Percentiles rank a stretch among this genome's conserved stretches.
Conservation (phyloP, 2,113 vertebrate genomes). For the Podiceps cristatus region DNA sequence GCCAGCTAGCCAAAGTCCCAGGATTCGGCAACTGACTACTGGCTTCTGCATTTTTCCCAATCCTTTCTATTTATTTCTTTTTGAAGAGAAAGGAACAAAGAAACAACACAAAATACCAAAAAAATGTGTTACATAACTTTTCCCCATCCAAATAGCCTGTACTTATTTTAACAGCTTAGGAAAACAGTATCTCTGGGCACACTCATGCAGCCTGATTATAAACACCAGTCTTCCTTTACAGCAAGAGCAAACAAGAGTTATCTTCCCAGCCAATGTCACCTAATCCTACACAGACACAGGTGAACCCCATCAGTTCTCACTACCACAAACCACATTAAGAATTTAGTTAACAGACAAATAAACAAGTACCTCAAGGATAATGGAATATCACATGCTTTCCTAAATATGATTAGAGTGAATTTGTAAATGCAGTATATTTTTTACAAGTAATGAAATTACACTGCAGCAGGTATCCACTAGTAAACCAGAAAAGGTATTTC, state of each 20-base stretch:
- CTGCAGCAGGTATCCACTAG: background rate
- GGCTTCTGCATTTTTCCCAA: background rate
- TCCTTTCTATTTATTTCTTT: background rate
- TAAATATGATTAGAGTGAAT: conserved; percentile 7
- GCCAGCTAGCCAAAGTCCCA: background rate
- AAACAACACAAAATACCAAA: background rate
- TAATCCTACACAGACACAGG: background rate
- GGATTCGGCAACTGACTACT: background rate
- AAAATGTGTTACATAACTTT: background rate
- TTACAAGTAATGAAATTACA: conserved; percentile 4
- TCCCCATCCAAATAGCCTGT: background rate
- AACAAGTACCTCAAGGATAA: conserved; percentile 46
- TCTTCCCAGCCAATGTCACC: background rate
- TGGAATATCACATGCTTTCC: background rate
- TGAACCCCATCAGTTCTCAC: background rate
- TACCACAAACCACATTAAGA: background rate
- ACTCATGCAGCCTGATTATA: background rate
- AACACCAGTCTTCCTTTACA: background rate
- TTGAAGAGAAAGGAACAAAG: background rate
- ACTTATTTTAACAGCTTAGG: background rate
- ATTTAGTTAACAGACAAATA: conserved; percentile 13
- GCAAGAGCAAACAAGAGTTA: background rate
- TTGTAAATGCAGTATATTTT: background rate
- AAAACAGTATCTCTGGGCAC: background rate
- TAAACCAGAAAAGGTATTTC: background rate